Percentiles rank a stretch among this genome's conserved stretches.
These are phyloP conservation scores for Orthochromis indermauri DNA, from an alignment of 2,113 vertebrate genomes.

Conservation along the genomic window DNA sequence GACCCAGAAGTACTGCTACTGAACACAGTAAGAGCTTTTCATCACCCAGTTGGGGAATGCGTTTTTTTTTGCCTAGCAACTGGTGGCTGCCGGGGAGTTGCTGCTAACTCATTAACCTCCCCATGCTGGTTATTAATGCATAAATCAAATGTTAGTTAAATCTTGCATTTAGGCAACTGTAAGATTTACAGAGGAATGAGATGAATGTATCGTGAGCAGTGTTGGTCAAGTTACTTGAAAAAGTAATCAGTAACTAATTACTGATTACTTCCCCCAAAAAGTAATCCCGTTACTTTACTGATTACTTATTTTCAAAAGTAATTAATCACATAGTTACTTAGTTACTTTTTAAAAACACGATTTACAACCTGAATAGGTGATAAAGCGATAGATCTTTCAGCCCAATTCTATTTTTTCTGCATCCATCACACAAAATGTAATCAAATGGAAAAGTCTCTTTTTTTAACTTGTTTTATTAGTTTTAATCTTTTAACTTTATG, in stretches of 20 bases:
- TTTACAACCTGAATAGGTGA: rapidly evolving
- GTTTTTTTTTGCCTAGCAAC: neutral
- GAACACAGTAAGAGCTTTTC: rapidly evolving
- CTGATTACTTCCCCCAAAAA: neutral
- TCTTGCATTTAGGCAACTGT: neutral
- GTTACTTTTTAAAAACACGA: neutral
- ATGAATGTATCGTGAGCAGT: neutral
- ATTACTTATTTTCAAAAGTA: neutral
- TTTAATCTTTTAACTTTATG: no score
- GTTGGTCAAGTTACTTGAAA: neutral
- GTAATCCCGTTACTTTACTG: rapidly evolving
- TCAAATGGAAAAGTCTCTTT: neutral
- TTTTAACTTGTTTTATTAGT: neutral
- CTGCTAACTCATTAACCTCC: neutral
- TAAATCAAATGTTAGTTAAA: neutral
- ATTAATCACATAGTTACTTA: rapidly evolving
- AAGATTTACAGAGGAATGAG: neutral
- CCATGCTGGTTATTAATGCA: neutral
- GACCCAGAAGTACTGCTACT: neutral
- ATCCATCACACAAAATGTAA: neutral
- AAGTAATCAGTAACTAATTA: neutral
- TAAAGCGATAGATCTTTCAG: rapidly evolving
- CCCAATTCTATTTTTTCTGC: neutral
- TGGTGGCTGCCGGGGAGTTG: neutral
- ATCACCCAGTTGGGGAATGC: neutral